Percentiles rank a stretch among this genome's conserved stretches.
phyloP scores from a whole-genome alignment of 2,113 vertebrate genomes.

The Odontesthes bonariensis region DNA sequence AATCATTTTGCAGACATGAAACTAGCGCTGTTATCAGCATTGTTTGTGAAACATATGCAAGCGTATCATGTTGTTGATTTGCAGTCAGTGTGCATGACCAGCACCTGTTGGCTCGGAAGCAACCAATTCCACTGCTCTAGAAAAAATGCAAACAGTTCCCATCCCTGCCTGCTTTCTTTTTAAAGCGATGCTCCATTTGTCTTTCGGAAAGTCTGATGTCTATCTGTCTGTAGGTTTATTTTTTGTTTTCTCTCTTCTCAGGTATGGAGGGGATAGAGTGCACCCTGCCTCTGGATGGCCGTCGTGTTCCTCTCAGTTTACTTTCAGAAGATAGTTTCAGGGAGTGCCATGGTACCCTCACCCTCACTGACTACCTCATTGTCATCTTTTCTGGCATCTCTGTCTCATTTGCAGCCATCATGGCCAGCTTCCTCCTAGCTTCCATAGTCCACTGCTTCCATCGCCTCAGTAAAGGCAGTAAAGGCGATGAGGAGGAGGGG shows the following conservation, averaged over 20 bases:
- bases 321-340: slow-evolving; percentile 92
- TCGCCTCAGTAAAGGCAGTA: slow-evolving; percentile 86
- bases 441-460: slow-evolving; percentile 94
- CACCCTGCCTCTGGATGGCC: slow-evolving; percentile 86
- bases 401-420: slow-evolving; percentile 91
- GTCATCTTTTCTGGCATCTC: slow-evolving; percentile 95
- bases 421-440: slow-evolving; percentile 93
- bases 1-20: too few species aligned
- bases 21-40: too few species aligned
- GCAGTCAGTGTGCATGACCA: too few species aligned
- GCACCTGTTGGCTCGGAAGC: too few species aligned
- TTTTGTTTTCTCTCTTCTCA: slow-evolving; percentile 45
- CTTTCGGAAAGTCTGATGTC: too few species aligned
- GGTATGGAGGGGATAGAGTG: slow-evolving; percentile 91
- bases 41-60: too few species aligned
- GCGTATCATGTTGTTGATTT: too few species aligned
- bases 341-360: slow-evolving; percentile 88
- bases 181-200: too few species aligned
- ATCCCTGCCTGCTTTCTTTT: too few species aligned
- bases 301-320: slow-evolving; percentile 85
- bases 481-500: slow-evolving; percentile 88
- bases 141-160: too few species aligned
- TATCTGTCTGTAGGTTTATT: too few species aligned
- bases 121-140: too few species aligned
- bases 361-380: slow-evolving; percentile 90